phyloP scores from a whole-genome alignment of 2,888 invertebrate species.

The Hydrotaea cyrtoneurina region DNA sequence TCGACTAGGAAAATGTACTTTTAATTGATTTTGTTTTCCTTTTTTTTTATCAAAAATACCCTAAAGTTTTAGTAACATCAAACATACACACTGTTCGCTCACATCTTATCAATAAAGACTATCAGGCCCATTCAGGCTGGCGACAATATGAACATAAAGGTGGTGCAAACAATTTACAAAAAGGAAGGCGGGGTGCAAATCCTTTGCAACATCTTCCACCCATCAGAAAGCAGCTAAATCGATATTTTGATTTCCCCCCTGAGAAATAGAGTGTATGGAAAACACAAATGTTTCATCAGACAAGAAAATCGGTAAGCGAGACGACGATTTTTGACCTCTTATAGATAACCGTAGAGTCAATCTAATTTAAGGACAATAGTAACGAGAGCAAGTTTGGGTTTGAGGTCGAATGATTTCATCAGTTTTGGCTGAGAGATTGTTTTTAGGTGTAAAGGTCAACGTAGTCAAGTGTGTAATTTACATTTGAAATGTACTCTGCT shows the following conservation, averaged over 20 bases:
- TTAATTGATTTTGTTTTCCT: slow-evolving; percentile 10
- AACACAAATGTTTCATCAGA: not conserved
- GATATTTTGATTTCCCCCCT: not conserved
- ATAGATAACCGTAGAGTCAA: too few relatives aligned
- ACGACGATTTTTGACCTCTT: too few relatives aligned
- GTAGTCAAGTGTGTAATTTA: too few relatives aligned
- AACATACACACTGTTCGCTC: not conserved
- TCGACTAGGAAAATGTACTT: not conserved
- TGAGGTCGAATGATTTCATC: too few relatives aligned
- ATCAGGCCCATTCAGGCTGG: slow-evolving; percentile 7
- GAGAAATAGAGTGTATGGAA: not conserved
- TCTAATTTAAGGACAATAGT: too few relatives aligned
- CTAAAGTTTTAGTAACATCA: not conserved
- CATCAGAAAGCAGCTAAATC: not conserved
- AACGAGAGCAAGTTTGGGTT: too few relatives aligned
- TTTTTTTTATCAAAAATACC: not conserved
- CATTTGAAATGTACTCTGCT: too few relatives aligned
- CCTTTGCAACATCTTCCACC: not conserved
- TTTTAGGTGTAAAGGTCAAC: too few relatives aligned
- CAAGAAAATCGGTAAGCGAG: too few relatives aligned
- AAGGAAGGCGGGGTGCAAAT: not conserved
- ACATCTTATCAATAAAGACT: not conserved
- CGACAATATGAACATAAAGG: not conserved
- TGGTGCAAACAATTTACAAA: not conserved
- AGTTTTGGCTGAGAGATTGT: too few relatives aligned